Conservation (phyloP, 30 jellyfish, hydroid and myxozoan genomes). For the Pelagia noctiluca region DNA sequence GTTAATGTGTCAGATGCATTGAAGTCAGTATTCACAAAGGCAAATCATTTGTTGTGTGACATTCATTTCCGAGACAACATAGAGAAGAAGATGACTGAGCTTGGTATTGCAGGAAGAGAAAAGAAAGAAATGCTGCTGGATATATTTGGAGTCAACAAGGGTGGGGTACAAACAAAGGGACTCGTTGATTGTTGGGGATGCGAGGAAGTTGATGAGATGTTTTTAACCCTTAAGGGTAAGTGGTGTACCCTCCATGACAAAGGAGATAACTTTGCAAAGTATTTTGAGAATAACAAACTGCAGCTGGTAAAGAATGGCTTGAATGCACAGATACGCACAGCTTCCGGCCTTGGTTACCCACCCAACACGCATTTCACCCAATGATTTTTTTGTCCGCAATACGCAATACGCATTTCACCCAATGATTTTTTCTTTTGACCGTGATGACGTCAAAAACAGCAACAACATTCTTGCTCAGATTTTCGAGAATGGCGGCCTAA, state of each 20-base stretch:
- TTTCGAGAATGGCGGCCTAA: too few relatives aligned
- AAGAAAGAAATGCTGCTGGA: conserved; percentile 18
- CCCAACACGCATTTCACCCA: too few relatives aligned
- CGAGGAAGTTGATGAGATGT: conserved; percentile 40
- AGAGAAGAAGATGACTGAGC: conserved; percentile 24
- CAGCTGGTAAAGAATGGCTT: background rate
- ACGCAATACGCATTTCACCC: too few relatives aligned
- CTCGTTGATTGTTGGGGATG: conserved; percentile 41
- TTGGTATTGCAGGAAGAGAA: conserved; percentile 23
- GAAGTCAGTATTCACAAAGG: conserved; percentile 34
- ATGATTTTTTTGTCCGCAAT: too few relatives aligned
- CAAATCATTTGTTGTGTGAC: conserved; percentile 48
- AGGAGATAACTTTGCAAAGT: background rate
- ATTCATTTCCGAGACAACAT: conserved; percentile 60
- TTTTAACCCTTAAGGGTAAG: background rate
- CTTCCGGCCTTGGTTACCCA: conserved; percentile 24
- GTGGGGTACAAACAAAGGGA: conserved; percentile 48
- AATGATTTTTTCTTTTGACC: too few relatives aligned
- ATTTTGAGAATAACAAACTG: background rate
- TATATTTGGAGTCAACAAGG: conserved; percentile 32
- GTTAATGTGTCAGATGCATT: conserved; percentile 40
- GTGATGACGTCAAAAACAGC: too few relatives aligned
- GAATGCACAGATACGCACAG: conserved; percentile 4
- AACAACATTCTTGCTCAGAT: too few relatives aligned
- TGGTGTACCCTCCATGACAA: background rate